Evolutionary conservation across 2,888 invertebrate genomes (phyloP).

Genomic region (Osmoderma eremita): DNA sequence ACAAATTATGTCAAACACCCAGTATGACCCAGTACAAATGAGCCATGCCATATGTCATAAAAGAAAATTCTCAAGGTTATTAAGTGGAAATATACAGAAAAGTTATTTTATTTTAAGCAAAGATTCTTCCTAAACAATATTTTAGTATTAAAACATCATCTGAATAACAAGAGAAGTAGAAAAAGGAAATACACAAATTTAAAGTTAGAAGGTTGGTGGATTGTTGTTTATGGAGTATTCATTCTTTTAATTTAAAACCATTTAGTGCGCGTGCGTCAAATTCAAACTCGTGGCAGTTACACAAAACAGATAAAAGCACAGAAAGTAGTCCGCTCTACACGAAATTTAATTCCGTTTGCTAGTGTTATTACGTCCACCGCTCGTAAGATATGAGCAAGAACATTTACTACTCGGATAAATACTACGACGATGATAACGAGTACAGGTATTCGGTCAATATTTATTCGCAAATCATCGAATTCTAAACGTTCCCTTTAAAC

Average conservation of each 20-base stretch:
- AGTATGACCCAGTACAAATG: too few species aligned
- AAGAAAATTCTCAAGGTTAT: too few species aligned
- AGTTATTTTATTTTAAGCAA: too few species aligned
- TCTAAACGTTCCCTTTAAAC: slow-evolving; percentile 34
- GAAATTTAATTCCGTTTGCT: slow-evolving; percentile 10
- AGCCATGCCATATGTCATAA: too few species aligned
- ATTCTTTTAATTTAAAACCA: background rate
- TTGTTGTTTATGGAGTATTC: too few species aligned
- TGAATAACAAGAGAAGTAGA: too few species aligned
- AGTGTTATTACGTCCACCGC: background rate
- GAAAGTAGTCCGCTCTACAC: slow-evolving; percentile 2
- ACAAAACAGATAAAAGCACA: background rate
- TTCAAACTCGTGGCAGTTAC: slow-evolving; percentile 24
- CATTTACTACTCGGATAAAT: slow-evolving; percentile 94
- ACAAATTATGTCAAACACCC: too few species aligned
- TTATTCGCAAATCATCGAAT: background rate
- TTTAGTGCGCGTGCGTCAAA: slow-evolving; percentile 1
- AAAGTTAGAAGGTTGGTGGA: background rate
- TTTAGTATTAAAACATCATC: too few species aligned
- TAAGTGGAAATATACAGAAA: too few species aligned
- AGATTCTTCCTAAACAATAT: too few species aligned
- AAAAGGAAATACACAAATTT: too few species aligned
- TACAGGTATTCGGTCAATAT: slow-evolving; percentile 77
- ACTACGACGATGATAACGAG: slow-evolving; percentile 89
- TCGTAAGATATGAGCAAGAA: slow-evolving; percentile 67